Base-by-base conservation (phyloP, 1,140 invertebrate species). In the Dendrolimus punctatus region DNA sequence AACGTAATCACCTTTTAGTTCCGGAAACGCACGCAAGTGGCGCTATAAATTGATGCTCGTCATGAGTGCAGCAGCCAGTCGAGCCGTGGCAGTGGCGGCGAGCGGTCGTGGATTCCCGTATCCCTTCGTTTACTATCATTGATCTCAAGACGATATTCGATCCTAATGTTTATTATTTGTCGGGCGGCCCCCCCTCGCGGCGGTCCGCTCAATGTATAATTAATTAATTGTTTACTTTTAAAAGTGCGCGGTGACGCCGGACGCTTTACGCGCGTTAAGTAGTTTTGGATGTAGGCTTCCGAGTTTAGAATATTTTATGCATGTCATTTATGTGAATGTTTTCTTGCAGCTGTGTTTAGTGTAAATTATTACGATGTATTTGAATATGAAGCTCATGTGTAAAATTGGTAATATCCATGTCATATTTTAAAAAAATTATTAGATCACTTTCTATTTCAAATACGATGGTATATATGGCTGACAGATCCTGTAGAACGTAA, bases 81-180 rank as follows among this genome's bases (percentile, higher is more conserved):
- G 46, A 36, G 38, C 46, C 38, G 46, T 36, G 46, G 38, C 23
- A 23, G 36, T 46, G 23, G 46, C 8, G 8, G 46, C 36, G 23
- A 38, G 48, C 8, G 64, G 61, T 66, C 60, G 68, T 65, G 68
- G 69, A 64, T 71, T 64, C 55, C 8, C 52, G 63, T 70, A 72
- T 71, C 60, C 63, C 23, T 70, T 71, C 62, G 76, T 81, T 78
- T 68, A 80, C 77, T 81, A 76, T 78, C 68, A 80, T 71, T 85
- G 82, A 83, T 85, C 80, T 85, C 80, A 85, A 77, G 73, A 80
- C 73, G 76, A 80, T 82, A 80, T 80, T 83, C 77, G 79, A 76
- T 82, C 80, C 80, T 81, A 79, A 78, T 76, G 60, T 76, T 70
- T 58, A 64, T 75, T 71, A 57, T 71, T 64, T 78, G 66, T 75